These are phyloP conservation scores for Lepidocolaptes lacrymiger DNA, from an alignment of 2,797 vertebrate genomes.

Conservation along the genomic window DNA sequence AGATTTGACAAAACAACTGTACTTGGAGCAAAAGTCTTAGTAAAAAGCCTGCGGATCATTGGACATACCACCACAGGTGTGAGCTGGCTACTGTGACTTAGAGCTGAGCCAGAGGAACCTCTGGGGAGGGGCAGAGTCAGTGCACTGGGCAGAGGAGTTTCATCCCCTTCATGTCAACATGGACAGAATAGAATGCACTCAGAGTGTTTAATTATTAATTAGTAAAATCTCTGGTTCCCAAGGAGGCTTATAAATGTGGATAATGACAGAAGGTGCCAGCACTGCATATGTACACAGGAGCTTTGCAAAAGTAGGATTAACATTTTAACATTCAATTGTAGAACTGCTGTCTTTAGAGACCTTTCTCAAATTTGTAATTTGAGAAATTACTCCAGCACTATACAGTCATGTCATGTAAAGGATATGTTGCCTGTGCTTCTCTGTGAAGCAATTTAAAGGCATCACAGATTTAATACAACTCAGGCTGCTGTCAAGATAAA, in stretches of 20 bases:
- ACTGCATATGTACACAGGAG: neutral
- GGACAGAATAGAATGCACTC: neutral
- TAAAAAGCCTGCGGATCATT: neutral
- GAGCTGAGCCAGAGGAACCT: neutral
- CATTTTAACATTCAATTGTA: neutral
- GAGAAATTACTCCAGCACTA: neutral
- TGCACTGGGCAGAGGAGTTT: neutral
- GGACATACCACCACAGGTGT: neutral
- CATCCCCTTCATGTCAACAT: neutral
- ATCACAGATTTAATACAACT: neutral
- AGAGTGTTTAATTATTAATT: neutral
- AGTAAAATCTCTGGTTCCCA: neutral
- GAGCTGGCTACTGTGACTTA: neutral
- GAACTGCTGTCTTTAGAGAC: neutral
- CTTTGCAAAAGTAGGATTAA: neutral
- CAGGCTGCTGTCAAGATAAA: neutral
- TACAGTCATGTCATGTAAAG: neutral
- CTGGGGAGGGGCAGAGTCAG: neutral
- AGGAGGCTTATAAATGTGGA: neutral
- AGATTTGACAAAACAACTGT: neutral
- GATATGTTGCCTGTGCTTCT: neutral
- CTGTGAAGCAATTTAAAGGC: neutral
- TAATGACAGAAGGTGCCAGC: neutral
- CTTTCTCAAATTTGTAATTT: neutral
- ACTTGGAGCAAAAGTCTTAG: neutral